These are phyloP conservation scores for Helicoverpa zea DNA, from an alignment of 1,140 invertebrate species.

Conservation along the genomic window DNA sequence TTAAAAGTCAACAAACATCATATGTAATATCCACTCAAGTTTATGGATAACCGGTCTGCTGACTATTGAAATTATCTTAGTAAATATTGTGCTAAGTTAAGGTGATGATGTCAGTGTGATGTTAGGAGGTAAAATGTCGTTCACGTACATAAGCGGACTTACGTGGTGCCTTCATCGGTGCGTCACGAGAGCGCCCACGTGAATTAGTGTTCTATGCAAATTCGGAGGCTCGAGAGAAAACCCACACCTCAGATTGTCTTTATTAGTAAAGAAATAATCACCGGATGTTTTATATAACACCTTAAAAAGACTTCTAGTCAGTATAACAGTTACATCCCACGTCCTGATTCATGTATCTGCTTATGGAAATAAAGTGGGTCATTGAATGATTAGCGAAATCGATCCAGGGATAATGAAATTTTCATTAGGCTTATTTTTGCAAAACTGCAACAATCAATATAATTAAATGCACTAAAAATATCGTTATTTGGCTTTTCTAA, in stretches of 20 bases:
- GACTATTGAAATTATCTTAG: constrained; percentile 47
- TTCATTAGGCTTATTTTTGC: background rate
- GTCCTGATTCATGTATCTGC: constrained; percentile 19
- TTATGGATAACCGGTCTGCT: constrained; percentile 35
- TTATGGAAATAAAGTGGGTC: constrained; percentile 42
- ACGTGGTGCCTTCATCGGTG: constrained; percentile 53
- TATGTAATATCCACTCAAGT: constrained; percentile 8
- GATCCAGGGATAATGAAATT: background rate
- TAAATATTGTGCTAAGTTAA: constrained; percentile 67
- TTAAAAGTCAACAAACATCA: constrained; percentile 6
- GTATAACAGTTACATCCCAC: constrained; percentile 42
- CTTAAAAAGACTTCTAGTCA: background rate
- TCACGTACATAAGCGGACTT: constrained; percentile 59
- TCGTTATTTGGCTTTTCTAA: no score
- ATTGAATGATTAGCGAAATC: constrained; percentile 18
- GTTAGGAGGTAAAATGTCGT: constrained; percentile 71
- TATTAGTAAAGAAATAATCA: constrained; percentile 62
- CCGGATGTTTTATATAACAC: constrained; percentile 59
- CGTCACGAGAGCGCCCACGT: constrained; percentile 67
- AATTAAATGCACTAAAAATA: no score
- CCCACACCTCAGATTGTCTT: constrained; percentile 42
- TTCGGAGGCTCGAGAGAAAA: constrained; percentile 48
- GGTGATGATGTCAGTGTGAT: constrained; percentile 71
- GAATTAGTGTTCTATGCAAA: constrained; percentile 63
- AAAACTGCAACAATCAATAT: no score